A percentile compares a stretch with the other conserved stretches of the same genome.
Conservation (phyloP, 2,888 invertebrate species). For the Apodemia hepburni region DNA sequence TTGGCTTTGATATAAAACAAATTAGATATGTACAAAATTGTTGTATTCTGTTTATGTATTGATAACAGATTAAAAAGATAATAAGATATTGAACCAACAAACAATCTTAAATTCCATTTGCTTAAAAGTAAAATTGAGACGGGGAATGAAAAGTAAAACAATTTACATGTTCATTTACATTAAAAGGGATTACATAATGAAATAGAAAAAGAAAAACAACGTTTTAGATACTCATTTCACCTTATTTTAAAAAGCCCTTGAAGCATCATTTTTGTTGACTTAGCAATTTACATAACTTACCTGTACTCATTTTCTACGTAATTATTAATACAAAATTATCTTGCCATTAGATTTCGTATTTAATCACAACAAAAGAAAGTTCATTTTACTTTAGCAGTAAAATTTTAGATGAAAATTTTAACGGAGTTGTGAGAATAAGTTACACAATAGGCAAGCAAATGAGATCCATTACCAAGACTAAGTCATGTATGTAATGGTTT, state of each 20-base stretch:
- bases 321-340: constrained; percentile 5
- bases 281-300: neutral
- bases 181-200: neutral
- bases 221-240: constrained; percentile 1
- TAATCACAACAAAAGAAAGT: neutral
- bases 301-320: neutral
- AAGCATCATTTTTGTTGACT: neutral
- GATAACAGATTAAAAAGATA: too few species aligned
- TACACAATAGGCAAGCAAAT: constrained; percentile 14
- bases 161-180: neutral
- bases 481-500: constrained; percentile 15
- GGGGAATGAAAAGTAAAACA: neutral
- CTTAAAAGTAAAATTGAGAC: too few species aligned
- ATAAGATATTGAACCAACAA: too few species aligned
- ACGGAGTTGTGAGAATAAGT: constrained; percentile 6
- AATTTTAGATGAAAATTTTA: neutral
- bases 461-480: constrained; percentile 15
- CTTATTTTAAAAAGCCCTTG: neutral
- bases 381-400: neutral
- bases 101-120: too few species aligned
- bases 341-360: neutral
- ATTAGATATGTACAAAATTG: too few species aligned
- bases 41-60: too few species aligned
- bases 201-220: neutral
- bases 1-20: too few species aligned